These are phyloP conservation scores for Sebastes taczanowskii DNA, from an alignment of 2,797 vertebrate genomes.

Conservation along the genomic window DNA sequence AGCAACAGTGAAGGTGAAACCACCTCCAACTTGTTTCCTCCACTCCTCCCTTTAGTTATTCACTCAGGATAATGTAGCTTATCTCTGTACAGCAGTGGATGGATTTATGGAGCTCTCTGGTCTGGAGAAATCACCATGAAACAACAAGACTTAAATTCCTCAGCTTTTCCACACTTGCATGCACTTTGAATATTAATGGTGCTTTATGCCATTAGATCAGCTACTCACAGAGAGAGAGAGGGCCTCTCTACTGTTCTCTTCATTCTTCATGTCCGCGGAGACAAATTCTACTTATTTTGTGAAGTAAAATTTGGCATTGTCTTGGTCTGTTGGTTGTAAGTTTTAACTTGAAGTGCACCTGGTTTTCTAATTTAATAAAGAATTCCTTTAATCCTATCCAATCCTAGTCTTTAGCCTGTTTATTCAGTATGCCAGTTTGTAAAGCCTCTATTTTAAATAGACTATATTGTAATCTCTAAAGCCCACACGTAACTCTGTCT, in stretches of 20 bases:
- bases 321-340: background rate
- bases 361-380: background rate
- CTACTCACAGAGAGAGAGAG: background rate
- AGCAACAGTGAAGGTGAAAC: background rate
- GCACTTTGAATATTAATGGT: constrained; percentile 12
- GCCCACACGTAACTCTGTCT: background rate
- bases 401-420: background rate
- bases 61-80: background rate
- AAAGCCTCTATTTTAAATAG: background rate
- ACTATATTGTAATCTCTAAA: background rate
- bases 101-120: constrained; percentile 15
- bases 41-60: background rate
- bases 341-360: background rate
- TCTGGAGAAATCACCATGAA: constrained; percentile 13
- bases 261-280: background rate
- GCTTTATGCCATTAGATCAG: background rate
- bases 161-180: background rate
- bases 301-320: background rate
- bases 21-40: background rate
- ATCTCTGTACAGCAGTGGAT: constrained; percentile 20
- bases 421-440: background rate
- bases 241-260: background rate
- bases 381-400: background rate
- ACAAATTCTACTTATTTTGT: background rate
- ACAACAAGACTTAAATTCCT: background rate